Base-by-base conservation (phyloP, 1,140 invertebrate species). In the Lordiphosa collinella region DNA sequence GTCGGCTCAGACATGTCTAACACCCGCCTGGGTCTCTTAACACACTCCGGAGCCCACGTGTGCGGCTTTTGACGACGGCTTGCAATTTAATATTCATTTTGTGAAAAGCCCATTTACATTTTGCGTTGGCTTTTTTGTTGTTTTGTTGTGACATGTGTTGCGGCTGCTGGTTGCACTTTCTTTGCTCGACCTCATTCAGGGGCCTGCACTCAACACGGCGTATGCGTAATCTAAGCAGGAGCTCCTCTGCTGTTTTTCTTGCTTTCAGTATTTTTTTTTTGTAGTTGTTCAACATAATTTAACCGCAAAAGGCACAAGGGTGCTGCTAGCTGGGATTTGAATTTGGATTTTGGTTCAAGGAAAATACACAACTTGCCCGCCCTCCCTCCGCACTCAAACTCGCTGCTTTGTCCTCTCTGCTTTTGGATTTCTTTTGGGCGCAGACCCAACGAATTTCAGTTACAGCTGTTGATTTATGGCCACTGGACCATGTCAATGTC, bases 21-120 rank as follows among this genome's bases (percentile, higher is more conserved):
- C 64, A 68, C 64, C 32, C 49, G 34, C 14, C 25, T 8, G 25
- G 25, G 25, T 29, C 11, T 48, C 41, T 55, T 53, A 53, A 67
- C 61, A 32, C 56, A 50, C 40, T 31, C 38, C 41, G 3, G 16
- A 8, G 14, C 2, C 34, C 13, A 2, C 8, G 6, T 16, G 46
- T 31, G 32, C 46, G 32, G 46, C 48, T 14, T 55, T 58, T 37
- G 13, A 29, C 44, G 16, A 41, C 48, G 37, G 37, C 55, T 69
- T 78, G 73, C 72, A 79, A 79, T 79, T 79, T 79, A 80, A 79
- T 79, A 79, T 79, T 80, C 75, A 79, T 74, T 80, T 80, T 74
- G 59, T 68, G 78, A 79, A 73, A 78, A 67, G 50, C 75, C 74
- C 75, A 79, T 79, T 80, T 80, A 79, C 74, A 79, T 79, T 67